Conservation (phyloP, 2,113 vertebrate genomes). For the Acanthisitta chloris region DNA sequence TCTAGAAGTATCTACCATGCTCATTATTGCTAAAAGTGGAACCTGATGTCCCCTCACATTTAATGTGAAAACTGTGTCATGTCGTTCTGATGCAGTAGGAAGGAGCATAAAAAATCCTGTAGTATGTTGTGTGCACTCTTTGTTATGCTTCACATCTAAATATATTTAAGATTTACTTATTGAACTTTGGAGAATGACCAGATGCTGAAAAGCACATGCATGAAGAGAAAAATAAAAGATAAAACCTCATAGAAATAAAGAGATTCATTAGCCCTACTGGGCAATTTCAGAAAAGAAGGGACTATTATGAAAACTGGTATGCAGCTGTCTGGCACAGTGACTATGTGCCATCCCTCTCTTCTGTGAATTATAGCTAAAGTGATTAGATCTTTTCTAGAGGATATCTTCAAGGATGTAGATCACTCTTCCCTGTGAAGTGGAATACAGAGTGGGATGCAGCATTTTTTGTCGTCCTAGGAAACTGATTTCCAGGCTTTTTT, state of each 20-base stretch:
- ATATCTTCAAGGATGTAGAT: neutral
- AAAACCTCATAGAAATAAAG: neutral
- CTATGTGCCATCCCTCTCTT: neutral
- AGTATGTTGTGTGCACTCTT: neutral
- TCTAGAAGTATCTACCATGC: neutral
- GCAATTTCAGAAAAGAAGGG: neutral
- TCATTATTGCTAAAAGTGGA: neutral
- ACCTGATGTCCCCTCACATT: neutral
- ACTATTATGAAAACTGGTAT: neutral
- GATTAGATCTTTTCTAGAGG: neutral
- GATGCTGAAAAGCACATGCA: neutral
- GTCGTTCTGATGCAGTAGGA: neutral
- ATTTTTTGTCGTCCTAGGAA: neutral
- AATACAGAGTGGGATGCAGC: neutral
- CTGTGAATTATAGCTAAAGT: neutral
- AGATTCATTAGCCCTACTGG: neutral
- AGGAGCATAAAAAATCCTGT: neutral
- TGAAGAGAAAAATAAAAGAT: neutral
- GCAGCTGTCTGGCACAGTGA: neutral
- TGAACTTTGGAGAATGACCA: neutral
- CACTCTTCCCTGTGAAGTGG: neutral
- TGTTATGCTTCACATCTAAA: neutral
- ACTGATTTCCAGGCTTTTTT: neutral
- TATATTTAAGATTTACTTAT: neutral
- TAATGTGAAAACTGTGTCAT: neutral